Evolutionary conservation across 2,888 invertebrate species (phyloP).

Genomic region (Teleogryllus oceanicus): DNA sequence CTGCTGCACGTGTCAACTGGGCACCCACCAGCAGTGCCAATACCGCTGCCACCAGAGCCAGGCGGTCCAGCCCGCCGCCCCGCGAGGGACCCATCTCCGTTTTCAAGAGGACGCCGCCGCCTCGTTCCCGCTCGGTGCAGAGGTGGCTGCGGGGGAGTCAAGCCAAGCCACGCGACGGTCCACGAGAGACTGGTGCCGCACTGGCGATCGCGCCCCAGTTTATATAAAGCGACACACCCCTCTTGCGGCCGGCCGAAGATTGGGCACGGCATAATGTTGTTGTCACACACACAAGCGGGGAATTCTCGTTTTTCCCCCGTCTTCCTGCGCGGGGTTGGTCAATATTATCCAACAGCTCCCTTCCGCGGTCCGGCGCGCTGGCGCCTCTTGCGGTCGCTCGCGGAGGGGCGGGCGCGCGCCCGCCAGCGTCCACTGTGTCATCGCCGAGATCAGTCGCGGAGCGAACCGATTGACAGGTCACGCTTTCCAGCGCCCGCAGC

Average conservation of each 20-base stretch:
- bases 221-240: not conserved
- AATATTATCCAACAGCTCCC: not conserved
- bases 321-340: not conserved
- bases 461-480: not conserved
- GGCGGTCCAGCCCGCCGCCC: too few species aligned
- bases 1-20: too few species aligned
- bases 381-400: not conserved
- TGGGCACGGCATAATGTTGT: not conserved
- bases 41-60: too few species aligned
- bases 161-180: too few species aligned
- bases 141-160: too few species aligned
- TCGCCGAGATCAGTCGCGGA: not conserved
- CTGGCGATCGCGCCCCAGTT: not conserved
- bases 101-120: too few species aligned
- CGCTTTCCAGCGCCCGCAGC: not conserved
- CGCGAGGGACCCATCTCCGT: too few species aligned
- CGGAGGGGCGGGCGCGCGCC: too few species aligned
- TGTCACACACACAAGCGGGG: not conserved
- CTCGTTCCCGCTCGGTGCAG: too few species aligned
- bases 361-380: not conserved
- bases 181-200: too few species aligned
- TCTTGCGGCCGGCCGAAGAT: not conserved
- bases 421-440: not conserved
- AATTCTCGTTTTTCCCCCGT: not conserved
- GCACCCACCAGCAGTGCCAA: too few species aligned